These are phyloP conservation scores for Zoanthus sociatus DNA, from an alignment of 92 coral and sea anemone genomes.

Conservation along the genomic window DNA sequence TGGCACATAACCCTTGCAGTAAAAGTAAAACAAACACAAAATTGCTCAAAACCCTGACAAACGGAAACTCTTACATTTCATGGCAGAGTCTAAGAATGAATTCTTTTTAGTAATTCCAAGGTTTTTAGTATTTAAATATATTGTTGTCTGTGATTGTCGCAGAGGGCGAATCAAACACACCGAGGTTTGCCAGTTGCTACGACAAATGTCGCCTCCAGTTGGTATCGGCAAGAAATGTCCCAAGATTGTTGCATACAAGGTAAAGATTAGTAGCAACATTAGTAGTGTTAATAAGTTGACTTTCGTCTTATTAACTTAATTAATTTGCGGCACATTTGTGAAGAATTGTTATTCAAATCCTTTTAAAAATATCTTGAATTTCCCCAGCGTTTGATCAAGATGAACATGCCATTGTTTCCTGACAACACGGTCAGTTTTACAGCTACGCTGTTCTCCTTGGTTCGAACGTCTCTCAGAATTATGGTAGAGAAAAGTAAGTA, in stretches of 20 bases:
- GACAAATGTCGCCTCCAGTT: conserved; percentile 99
- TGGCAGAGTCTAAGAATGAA: too few species aligned
- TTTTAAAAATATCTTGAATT: too few species aligned
- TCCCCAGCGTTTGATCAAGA: conserved; percentile 94
- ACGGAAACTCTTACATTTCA: too few species aligned
- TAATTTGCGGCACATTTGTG: not conserved
- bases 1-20: too few species aligned
- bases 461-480: conserved; percentile 93
- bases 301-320: too few species aligned
- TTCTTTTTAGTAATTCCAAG: too few species aligned
- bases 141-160: conserved; percentile 1
- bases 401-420: conserved; percentile 97
- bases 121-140: not conserved
- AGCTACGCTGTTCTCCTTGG: conserved; percentile 94
- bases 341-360: not conserved
- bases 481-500: conserved; percentile 98
- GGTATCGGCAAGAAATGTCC: conserved; percentile 99
- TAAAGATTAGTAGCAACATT: not conserved
- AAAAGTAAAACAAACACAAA: too few species aligned
- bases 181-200: conserved; percentile 94
- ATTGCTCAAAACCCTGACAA: too few species aligned
- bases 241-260: conserved; percentile 99
- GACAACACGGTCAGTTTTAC: conserved; percentile 99
- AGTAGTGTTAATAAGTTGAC: too few species aligned
- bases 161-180: conserved; percentile 99